Conservation (phyloP, 1,140 invertebrate species). For the Magallana ariakensis region DNA sequence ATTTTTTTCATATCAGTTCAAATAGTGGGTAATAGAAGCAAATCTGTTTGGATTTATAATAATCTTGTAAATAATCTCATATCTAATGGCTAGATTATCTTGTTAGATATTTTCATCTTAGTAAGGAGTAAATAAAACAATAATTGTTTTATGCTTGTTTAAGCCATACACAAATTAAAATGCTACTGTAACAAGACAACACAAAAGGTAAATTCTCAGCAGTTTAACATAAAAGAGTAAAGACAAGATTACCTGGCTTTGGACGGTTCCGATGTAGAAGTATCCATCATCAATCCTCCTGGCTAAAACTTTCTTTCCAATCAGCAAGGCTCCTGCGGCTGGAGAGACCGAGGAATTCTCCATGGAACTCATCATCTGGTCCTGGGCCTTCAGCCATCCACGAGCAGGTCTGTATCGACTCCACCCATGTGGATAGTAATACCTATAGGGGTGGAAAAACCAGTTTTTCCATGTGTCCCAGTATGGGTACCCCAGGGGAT, state of each 20-base stretch:
- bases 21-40: no score
- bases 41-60: no score
- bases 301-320: slow-evolving; percentile 76
- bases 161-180: no score
- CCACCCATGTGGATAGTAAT: slow-evolving; percentile 75
- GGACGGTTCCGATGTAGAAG: slow-evolving; percentile 77
- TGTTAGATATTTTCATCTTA: no score
- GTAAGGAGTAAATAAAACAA: no score
- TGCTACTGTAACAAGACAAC: no score
- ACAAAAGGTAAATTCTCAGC: no score
- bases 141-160: no score
- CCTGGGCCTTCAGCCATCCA: slow-evolving; percentile 72
- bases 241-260: slow-evolving; percentile 75
- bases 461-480: slow-evolving; percentile 50
- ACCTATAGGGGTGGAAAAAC: slow-evolving; percentile 62
- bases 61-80: no score
- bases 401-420: slow-evolving; percentile 74
- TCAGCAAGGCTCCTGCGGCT: slow-evolving; percentile 76
- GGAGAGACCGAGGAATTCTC: slow-evolving; percentile 68
- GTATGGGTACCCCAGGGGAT: slow-evolving; percentile 44
- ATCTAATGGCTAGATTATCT: no score
- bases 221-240: no score
- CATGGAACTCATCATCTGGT: slow-evolving; percentile 64
- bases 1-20: no score
- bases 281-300: slow-evolving; percentile 76